phyloP scores from a whole-genome alignment of 2,888 invertebrate species.

The Laspeyria flexula region DNA sequence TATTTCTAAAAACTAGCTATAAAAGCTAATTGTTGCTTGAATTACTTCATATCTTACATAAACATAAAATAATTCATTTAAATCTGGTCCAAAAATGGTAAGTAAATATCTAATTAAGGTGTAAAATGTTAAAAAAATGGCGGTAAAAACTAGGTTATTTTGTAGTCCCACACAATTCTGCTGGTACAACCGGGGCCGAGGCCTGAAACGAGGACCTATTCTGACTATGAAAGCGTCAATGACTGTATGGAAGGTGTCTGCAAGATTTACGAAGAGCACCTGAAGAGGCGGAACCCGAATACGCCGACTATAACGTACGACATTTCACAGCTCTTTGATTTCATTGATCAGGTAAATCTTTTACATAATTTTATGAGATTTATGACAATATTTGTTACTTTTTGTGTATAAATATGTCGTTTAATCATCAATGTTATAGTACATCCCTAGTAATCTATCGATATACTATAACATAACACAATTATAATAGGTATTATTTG shows the following conservation, averaged over 20 bases:
- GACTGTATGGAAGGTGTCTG: constrained; percentile 99
- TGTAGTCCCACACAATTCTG: constrained; percentile 98
- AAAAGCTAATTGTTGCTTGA: background rate
- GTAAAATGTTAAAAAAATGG: constrained; percentile 32
- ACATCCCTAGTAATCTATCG: too few relatives aligned
- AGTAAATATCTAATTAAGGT: constrained; percentile 17
- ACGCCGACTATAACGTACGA: constrained; percentile 99
- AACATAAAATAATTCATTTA: constrained; percentile 11
- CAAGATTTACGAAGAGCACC: constrained; percentile 99
- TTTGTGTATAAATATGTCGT: too few relatives aligned
- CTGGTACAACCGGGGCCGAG: constrained; percentile 97
- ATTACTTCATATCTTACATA: background rate
- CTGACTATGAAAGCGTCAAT: constrained; percentile 99
- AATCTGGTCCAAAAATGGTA: constrained; percentile 36
- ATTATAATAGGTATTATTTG: too few relatives aligned
- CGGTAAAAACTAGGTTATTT: constrained; percentile 51
- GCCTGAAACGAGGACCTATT: constrained; percentile 98
- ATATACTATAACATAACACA: too few relatives aligned
- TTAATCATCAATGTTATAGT: too few relatives aligned
- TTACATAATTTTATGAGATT: background rate
- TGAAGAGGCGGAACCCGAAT: constrained; percentile 97
- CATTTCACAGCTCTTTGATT: constrained; percentile 98
- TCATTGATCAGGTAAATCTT: constrained; percentile 93
- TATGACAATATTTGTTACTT: background rate
- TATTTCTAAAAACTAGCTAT: constrained; percentile 11